Evolutionary conservation across 92 coral and sea anemone species (phyloP).

Genomic region (Porites evermanni): DNA sequence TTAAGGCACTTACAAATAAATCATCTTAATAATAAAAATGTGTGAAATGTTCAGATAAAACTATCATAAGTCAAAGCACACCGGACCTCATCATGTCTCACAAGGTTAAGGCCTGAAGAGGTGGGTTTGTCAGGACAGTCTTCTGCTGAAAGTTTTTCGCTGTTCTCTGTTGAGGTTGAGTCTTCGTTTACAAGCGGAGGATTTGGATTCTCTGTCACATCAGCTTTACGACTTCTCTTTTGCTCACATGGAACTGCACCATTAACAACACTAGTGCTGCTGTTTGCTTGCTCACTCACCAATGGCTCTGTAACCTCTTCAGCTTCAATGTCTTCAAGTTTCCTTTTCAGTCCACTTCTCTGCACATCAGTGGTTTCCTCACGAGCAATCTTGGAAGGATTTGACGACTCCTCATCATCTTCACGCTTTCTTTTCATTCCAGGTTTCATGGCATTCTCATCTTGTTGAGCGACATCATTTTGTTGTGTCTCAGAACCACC

Average conservation of each 20-base stretch:
- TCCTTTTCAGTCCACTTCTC: constrained; percentile 18
- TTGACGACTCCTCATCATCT: constrained; percentile 14
- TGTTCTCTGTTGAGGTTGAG: neutral
- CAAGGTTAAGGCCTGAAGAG: neutral
- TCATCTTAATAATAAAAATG: neutral
- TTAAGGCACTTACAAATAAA: neutral
- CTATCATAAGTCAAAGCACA: constrained; percentile 34
- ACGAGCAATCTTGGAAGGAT: constrained; percentile 21
- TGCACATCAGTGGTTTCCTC: constrained; percentile 15
- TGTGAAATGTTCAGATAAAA: constrained; percentile 19
- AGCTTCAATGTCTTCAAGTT: neutral
- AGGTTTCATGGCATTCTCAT: neutral
- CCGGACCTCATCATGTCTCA: neutral
- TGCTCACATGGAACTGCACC: neutral
- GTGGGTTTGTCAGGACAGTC: neutral
- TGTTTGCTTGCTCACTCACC: neutral
- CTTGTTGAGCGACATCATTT: neutral
- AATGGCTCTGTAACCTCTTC: neutral
- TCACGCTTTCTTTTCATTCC: constrained; percentile 28
- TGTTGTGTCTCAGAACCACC: neutral
- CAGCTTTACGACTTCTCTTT: neutral
- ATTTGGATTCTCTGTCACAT: neutral
- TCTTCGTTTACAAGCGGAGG: neutral
- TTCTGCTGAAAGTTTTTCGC: neutral
- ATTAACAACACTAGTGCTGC: neutral